These are phyloP conservation scores for Benitochromis conjunctus DNA, from an alignment of 2,113 vertebrate species.

Conservation along the genomic window DNA sequence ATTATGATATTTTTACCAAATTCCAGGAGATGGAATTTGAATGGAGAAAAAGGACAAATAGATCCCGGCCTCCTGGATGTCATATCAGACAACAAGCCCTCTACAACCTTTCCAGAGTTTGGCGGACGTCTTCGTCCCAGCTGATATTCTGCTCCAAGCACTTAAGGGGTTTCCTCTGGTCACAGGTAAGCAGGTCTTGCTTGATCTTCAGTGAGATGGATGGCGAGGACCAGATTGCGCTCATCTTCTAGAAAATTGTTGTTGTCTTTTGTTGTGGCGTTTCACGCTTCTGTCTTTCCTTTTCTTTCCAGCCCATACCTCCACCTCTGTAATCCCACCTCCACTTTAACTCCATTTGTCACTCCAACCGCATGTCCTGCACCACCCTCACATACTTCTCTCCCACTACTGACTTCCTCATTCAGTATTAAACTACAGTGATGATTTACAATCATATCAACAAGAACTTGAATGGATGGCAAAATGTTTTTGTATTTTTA, in stretches of 20 bases:
- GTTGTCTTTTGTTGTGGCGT: neutral
- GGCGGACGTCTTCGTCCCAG: neutral
- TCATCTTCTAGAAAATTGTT: neutral
- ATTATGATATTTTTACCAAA: neutral
- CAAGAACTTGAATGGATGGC: neutral
- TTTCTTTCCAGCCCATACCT: neutral
- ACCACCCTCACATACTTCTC: neutral
- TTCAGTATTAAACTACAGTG: neutral
- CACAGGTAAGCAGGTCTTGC: neutral
- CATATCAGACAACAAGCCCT: neutral
- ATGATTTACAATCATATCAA: neutral
- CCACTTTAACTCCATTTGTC: neutral
- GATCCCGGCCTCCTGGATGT: neutral
- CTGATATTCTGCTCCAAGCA: neutral
- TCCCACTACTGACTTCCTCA: neutral
- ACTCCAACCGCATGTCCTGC: neutral
- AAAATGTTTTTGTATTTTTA: neutral
- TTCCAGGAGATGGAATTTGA: neutral
- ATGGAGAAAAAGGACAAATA: rapidly evolving
- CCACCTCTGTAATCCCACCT: neutral
- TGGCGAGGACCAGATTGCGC: neutral
- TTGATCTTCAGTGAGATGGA: neutral
- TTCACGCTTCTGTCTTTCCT: neutral
- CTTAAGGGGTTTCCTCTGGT: neutral
- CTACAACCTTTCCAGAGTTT: neutral